phyloP scores from a whole-genome alignment of 2,113 vertebrate genomes.

The Prietella phreatophila region DNA sequence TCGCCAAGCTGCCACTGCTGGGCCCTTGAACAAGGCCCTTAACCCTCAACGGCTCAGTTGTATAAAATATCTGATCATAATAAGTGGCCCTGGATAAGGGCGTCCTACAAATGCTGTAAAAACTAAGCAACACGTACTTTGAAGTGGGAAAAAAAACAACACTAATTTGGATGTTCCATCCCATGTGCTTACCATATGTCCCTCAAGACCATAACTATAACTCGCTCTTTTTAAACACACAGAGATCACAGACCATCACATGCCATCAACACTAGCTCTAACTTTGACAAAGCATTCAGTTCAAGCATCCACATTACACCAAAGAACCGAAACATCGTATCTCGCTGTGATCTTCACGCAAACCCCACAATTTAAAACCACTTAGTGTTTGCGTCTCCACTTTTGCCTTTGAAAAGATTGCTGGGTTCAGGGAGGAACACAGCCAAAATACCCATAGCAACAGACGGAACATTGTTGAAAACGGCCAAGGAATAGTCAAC shows the following conservation, averaged over 20 bases:
- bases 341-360: conserved; percentile 7
- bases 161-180: neutral
- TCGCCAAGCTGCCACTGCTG: no score
- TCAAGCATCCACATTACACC: neutral
- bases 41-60: no score
- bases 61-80: no score
- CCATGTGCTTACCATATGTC: conserved; percentile 18
- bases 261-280: neutral
- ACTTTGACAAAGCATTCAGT: neutral
- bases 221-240: conserved; percentile 5
- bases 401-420: conserved; percentile 32
- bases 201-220: conserved; percentile 8
- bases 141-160: conserved; percentile 40
- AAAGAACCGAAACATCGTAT: neutral
- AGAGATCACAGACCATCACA: conserved; percentile 17
- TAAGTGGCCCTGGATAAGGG: no score
- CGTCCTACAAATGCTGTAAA: no score
- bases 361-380: conserved; percentile 28
- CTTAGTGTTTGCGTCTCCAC: neutral
- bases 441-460: neutral
- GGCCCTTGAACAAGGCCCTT: no score
- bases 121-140: neutral
- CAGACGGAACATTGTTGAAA: neutral
- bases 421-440: conserved; percentile 2
- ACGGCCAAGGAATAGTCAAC: neutral